A percentile compares a stretch with the other conserved stretches of the same genome.
These are phyloP conservation scores for Masticophis lateralis DNA, from an alignment of 2,797 vertebrate genomes.

Conservation along the genomic window DNA sequence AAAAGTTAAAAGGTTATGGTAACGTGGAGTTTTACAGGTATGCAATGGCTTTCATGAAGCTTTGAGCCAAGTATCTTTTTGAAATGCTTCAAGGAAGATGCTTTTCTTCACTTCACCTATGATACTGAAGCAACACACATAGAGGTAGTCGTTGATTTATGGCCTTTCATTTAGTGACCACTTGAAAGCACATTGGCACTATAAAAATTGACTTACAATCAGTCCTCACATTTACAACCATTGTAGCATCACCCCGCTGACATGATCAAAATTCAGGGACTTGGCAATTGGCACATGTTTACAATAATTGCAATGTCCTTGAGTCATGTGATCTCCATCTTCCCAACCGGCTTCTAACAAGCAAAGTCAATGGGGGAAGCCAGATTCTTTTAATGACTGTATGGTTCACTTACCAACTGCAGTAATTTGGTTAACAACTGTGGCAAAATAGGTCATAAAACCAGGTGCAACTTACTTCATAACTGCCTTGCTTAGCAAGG, in stretches of 20 bases:
- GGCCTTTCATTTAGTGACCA: not conserved
- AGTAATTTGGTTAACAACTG: not conserved
- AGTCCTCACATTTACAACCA: not conserved
- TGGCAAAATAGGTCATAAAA: not conserved
- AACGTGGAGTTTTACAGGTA: not conserved
- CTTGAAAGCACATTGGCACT: not conserved
- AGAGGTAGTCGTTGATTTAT: not conserved
- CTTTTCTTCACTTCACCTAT: not conserved
- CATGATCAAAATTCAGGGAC: not conserved
- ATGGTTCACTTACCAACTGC: not conserved
- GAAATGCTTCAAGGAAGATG: not conserved
- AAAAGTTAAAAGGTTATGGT: not conserved
- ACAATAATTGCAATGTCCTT: not conserved
- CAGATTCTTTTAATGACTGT: not conserved
- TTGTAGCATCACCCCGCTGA: not conserved
- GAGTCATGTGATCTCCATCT: not conserved
- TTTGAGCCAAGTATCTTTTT: not conserved
- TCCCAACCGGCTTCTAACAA: not conserved
- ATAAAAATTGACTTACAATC: not conserved
- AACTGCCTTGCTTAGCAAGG: not conserved
- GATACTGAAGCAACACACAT: not conserved
- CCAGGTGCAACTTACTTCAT: not conserved
- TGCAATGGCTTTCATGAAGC: not conserved
- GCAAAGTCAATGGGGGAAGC: not conserved
- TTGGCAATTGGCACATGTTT: not conserved